Evolutionary conservation across 2,888 invertebrate species (phyloP).

Genomic region (Phyllotreta striolata): DNA sequence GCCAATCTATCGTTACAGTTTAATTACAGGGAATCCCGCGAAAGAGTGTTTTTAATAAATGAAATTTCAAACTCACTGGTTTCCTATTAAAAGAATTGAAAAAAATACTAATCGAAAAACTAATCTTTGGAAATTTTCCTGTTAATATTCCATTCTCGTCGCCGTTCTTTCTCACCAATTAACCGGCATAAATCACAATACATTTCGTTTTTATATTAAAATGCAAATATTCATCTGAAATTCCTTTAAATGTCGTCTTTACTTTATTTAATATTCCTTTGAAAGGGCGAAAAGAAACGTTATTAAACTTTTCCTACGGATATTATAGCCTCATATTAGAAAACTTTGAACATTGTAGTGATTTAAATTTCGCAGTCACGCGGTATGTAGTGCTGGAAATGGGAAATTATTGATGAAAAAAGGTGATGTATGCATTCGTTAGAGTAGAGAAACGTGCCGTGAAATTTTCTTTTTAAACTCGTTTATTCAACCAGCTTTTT

Average conservation of each 20-base stretch:
- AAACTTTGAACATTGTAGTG: conserved; percentile 38
- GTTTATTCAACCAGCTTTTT: too few species aligned
- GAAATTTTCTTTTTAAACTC: too few species aligned
- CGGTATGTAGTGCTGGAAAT: not conserved
- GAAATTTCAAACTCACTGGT: too few species aligned
- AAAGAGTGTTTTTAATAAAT: too few species aligned
- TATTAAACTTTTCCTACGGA: conserved; percentile 41
- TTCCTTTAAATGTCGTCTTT: conserved; percentile 41
- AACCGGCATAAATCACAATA: conserved; percentile 45
- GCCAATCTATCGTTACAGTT: too few species aligned
- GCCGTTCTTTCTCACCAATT: conserved; percentile 39
- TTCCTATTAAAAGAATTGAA: too few species aligned
- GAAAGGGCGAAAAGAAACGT: conserved; percentile 39
- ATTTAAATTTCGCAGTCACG: conserved; percentile 21
- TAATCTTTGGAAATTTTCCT: conserved; percentile 36
- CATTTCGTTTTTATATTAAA: conserved; percentile 42
- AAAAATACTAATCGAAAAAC: conserved; percentile 10
- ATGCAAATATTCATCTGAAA: conserved; percentile 43
- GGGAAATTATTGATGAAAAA: conserved; percentile 11
- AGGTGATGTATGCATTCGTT: conserved; percentile 2
- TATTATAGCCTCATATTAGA: conserved; percentile 36
- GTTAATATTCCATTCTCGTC: conserved; percentile 38
- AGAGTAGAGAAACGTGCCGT: too few species aligned
- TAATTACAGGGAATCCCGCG: too few species aligned
- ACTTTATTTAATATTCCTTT: conserved; percentile 41